These are phyloP conservation scores for Phrixothrix hirtus DNA, from an alignment of 2,888 invertebrate genomes.

Conservation along the genomic window DNA sequence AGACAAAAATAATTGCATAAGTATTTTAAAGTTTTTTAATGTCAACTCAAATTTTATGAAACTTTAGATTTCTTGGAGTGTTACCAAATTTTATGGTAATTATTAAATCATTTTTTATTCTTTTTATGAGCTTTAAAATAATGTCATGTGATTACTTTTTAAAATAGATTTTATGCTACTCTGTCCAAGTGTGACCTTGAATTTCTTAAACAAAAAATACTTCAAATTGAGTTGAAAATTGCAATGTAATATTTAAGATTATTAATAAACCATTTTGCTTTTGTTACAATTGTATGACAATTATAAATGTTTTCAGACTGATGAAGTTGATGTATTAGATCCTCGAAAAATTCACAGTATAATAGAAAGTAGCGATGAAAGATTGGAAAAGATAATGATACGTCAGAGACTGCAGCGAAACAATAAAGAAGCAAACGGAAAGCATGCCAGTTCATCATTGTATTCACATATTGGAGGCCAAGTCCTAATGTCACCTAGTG, in stretches of 20 bases:
- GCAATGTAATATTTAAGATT: no score
- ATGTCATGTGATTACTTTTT: no score
- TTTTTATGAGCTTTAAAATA: no score
- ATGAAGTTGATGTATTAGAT: conserved; percentile 62
- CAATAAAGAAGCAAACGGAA: conserved; percentile 45
- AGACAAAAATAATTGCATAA: conserved; percentile 16
- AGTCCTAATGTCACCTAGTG: conserved; percentile 53
- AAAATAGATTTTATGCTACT: no score
- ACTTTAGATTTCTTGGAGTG: no score
- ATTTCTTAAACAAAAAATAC: no score
- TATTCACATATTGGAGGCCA: conserved; percentile 61
- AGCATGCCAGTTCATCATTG: conserved; percentile 32
- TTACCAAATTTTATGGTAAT: no score
- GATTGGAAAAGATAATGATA: conserved; percentile 62
- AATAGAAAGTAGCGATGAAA: conserved; percentile 61
- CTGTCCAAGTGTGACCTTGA: no score
- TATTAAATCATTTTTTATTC: no score
- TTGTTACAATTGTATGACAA: neutral
- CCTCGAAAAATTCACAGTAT: conserved; percentile 59
- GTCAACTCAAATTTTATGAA: no score
- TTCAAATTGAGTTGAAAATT: no score
- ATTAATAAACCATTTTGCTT: neutral
- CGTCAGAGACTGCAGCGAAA: conserved; percentile 61
- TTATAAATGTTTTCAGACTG: conserved; percentile 63
- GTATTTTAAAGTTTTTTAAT: no score